These are phyloP conservation scores for Triplophysa bombifrons DNA, from an alignment of 2,797 vertebrate species.

Conservation along the genomic window DNA sequence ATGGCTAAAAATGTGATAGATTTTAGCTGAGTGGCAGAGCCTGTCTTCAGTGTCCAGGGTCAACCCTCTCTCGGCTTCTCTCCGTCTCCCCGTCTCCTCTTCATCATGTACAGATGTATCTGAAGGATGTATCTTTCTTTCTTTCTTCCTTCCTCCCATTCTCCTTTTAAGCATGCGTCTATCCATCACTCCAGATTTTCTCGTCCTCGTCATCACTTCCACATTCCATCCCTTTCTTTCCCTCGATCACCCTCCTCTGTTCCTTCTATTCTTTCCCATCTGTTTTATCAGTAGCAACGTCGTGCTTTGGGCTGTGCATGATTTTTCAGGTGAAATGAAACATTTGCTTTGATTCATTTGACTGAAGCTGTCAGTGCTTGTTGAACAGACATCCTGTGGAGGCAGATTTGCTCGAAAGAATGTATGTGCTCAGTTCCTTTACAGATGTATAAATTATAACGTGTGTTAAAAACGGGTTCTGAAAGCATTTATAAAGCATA, in stretches of 20 bases:
- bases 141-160: too few relatives aligned
- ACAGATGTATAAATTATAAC: too few relatives aligned
- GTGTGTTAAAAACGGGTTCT: too few relatives aligned
- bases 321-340: conserved; percentile 25
- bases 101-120: not conserved
- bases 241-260: conserved; percentile 8
- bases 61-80: conserved; percentile 13
- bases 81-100: not conserved
- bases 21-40: not conserved
- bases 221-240: conserved; percentile 13
- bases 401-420: not conserved
- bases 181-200: conserved; percentile 11
- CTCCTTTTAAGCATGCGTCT: conserved; percentile 13
- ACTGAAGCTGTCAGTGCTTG: not conserved
- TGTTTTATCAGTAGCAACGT: conserved; percentile 7
- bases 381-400: not conserved
- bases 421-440: too few relatives aligned
- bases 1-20: conserved; percentile 31
- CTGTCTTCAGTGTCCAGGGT: conserved; percentile 23
- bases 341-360: conserved; percentile 6
- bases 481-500: too few relatives aligned
- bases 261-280: conserved; percentile 8
- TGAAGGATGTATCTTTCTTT: too few relatives aligned
- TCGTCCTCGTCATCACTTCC: conserved; percentile 11
- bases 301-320: not conserved